Conservation (phyloP, 2,888 invertebrate genomes). For the Clanis bilineata region DNA sequence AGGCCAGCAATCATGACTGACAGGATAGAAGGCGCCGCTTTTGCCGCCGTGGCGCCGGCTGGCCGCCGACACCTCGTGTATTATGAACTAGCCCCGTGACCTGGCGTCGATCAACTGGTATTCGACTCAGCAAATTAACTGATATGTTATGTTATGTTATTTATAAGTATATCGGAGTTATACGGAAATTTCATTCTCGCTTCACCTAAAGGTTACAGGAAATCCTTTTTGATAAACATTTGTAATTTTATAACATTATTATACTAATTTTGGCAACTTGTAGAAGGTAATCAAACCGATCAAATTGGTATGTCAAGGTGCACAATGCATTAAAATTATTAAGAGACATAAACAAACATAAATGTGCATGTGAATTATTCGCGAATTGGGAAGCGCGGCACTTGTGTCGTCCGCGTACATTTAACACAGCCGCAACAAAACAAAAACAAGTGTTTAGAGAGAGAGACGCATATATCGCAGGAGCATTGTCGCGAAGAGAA, state of each 20-base stretch:
- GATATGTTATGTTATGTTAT: slow-evolving; percentile 59
- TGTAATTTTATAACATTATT: slow-evolving; percentile 9
- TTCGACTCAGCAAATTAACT: slow-evolving; percentile 70
- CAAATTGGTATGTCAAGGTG: not conserved
- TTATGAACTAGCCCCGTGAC: slow-evolving; percentile 80
- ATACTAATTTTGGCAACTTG: not conserved
- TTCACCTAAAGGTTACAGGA: slow-evolving; percentile 12
- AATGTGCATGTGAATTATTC: slow-evolving; percentile 44
- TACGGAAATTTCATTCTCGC: slow-evolving; percentile 44
- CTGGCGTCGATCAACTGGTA: slow-evolving; percentile 77
- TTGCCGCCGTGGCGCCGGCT: slow-evolving; percentile 78
- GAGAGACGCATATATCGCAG: slow-evolving; percentile 62
- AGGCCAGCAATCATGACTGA: slow-evolving; percentile 45
- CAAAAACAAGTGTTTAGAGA: slow-evolving; percentile 76
- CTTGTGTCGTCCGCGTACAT: slow-evolving; percentile 59
- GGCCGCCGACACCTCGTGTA: slow-evolving; percentile 80
- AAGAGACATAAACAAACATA: slow-evolving; percentile 35
- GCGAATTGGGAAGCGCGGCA: slow-evolving; percentile 55
- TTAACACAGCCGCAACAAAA: slow-evolving; percentile 57
- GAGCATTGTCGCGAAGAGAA: slow-evolving; percentile 61
- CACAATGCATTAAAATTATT: slow-evolving; percentile 20
- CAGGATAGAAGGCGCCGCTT: slow-evolving; percentile 78
- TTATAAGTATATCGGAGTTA: slow-evolving; percentile 59
- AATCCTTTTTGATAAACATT: slow-evolving; percentile 1
- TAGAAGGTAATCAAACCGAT: not conserved